Evolutionary conservation across 2,113 vertebrate species (phyloP), one percentile per base, ranked within the genome.

Genomic region (Jacana jacana): DNA sequence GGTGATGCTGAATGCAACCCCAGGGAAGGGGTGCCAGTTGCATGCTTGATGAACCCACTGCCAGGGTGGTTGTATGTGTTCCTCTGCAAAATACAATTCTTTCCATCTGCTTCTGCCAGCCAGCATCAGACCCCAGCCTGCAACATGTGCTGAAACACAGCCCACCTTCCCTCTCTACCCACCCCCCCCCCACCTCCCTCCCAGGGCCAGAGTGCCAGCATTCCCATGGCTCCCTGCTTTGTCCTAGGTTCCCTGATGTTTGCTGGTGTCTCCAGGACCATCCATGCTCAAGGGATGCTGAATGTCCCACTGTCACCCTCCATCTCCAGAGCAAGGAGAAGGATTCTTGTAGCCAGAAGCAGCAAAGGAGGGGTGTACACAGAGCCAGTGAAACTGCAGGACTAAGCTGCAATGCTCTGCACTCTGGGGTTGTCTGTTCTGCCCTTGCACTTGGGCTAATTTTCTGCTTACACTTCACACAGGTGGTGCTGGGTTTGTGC

Each of bases 91-190:
- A 72, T 39, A 19, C 13, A 35, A 5, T 48, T 73, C 33, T 72
- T 79, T 65, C 61, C 0, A 0, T 72, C 77, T 71, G 70, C 30
- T 91, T 61, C 79, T 66, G 64, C 22, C 86, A 69, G 71, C 17
- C 37, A 73, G 63, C 49, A 37, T 7, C 90, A 83, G 52, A 24
- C 17, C 55, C 11, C 33, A 17, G 28, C 28, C 31, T 0, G 0
- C 0, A 0, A 33, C 28, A 22, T 2, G 23, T 42, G 52, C 65
- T 22, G 25, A 68, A n/a, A 4, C 8, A 14, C 17, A 73, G 39
- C 25, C 31, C 25, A 10, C 7, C 37, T 65, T 49, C 28, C 39
- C 23, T 12, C 39, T 44, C 17, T 39, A n/a, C n/a, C n/a, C n/a
- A n/a, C 35, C 20, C 8, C 52, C 28, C 16, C 17, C 7, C 28